Percentiles rank a stretch among this genome's conserved stretches.
Conservation (phyloP, 2,888 invertebrate genomes). For the Heliconius cydno region DNA sequence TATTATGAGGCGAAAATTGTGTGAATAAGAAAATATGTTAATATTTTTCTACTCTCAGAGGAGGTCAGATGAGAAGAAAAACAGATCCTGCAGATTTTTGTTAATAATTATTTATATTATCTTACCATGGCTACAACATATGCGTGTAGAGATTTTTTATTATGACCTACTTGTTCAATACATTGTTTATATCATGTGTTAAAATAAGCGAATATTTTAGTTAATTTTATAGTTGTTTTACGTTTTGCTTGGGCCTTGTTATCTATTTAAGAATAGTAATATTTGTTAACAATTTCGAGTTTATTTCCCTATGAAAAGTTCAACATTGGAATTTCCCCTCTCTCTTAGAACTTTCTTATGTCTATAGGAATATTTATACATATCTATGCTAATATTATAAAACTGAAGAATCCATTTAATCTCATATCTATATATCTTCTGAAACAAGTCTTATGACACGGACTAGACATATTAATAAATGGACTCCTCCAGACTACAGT, state of each 20-base stretch:
- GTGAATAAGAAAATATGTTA: not conserved
- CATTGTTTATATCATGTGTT: not conserved
- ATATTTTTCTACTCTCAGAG: not conserved
- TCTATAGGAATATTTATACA: too few species aligned
- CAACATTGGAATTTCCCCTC: not conserved
- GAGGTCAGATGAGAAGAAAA: not conserved
- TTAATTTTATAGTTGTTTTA: not conserved
- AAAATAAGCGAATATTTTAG: not conserved
- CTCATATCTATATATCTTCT: too few species aligned
- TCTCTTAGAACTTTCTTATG: too few species aligned
- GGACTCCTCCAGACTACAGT: too few species aligned
- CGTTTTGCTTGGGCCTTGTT: not conserved
- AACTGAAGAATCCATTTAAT: too few species aligned
- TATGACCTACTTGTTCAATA: constrained; percentile 5
- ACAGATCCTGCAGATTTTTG: constrained; percentile 3
- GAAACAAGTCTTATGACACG: too few species aligned
- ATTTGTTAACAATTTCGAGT: not conserved
- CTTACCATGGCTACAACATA: not conserved
- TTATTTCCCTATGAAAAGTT: not conserved
- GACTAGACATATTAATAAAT: too few species aligned
- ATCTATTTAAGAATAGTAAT: not conserved
- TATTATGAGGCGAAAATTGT: not conserved
- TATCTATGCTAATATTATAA: too few species aligned
- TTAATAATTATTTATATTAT: constrained; percentile 11
- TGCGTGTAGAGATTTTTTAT: constrained; percentile 14